These are phyloP conservation scores for Euplagia quadripunctaria DNA, from an alignment of 2,888 invertebrate genomes.

Conservation along the genomic window DNA sequence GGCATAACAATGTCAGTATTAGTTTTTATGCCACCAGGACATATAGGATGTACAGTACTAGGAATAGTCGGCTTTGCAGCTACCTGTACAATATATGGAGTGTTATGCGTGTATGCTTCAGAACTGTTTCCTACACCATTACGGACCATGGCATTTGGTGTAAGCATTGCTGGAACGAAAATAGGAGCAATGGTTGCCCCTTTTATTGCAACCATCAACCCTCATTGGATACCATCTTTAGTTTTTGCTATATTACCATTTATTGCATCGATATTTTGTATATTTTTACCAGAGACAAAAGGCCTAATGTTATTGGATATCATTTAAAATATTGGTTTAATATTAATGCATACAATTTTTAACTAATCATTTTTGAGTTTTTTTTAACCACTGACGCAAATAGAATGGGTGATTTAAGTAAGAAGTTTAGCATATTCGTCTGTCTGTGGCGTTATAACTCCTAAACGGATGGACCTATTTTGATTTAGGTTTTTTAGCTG, in stretches of 20 bases:
- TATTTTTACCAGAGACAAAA: constrained; percentile 68
- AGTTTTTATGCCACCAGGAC: constrained; percentile 58
- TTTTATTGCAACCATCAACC: constrained; percentile 61
- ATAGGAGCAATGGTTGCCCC: constrained; percentile 68
- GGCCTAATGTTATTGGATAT: constrained; percentile 61
- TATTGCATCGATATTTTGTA: constrained; percentile 55
- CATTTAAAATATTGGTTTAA: constrained; percentile 28
- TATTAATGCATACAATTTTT: background rate
- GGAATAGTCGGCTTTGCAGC: constrained; percentile 62
- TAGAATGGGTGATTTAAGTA: too few species aligned
- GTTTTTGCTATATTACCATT: constrained; percentile 63
- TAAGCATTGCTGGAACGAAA: constrained; percentile 62
- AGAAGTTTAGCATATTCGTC: background rate
- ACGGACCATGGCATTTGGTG: constrained; percentile 67
- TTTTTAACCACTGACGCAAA: background rate
- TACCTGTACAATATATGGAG: constrained; percentile 53
- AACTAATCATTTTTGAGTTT: background rate
- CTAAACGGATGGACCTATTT: too few species aligned
- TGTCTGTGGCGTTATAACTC: too few species aligned
- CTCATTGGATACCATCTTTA: constrained; percentile 67
- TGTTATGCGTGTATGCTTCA: constrained; percentile 62
- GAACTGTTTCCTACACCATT: constrained; percentile 71
- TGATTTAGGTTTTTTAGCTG: too few species aligned
- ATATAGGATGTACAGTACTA: constrained; percentile 55
- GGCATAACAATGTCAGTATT: constrained; percentile 58